These are phyloP conservation scores for Cromileptes altivelis DNA, from an alignment of 2,113 vertebrate species.

Conservation along the genomic window DNA sequence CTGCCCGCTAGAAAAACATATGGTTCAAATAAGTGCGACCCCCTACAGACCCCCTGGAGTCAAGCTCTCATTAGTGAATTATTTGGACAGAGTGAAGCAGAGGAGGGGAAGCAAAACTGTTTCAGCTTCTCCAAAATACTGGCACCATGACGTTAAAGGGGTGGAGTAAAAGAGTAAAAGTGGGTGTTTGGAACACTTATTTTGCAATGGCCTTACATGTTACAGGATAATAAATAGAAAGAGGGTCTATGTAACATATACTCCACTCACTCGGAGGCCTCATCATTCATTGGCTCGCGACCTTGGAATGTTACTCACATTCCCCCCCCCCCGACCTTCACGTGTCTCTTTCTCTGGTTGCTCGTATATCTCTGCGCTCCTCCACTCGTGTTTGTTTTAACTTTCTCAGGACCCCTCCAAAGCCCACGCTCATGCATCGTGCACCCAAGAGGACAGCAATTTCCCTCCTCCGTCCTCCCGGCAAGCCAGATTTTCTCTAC, in stretches of 20 bases:
- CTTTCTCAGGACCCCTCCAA: slow-evolving; percentile 79
- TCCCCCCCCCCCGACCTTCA: slow-evolving; percentile 63
- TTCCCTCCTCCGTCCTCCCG: slow-evolving; percentile 39
- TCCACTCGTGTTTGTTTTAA: slow-evolving; percentile 80
- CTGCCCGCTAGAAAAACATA: slow-evolving; percentile 74
- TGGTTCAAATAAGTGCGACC: slow-evolving; percentile 79
- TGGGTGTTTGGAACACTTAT: slow-evolving; percentile 28
- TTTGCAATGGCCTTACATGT: slow-evolving; percentile 9
- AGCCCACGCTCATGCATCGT: slow-evolving; percentile 63
- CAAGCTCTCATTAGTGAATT: slow-evolving; percentile 77
- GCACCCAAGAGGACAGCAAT: slow-evolving; percentile 71
- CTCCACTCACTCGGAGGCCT: slow-evolving; percentile 48
- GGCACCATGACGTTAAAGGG: slow-evolving; percentile 21
- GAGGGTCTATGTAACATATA: slow-evolving; percentile 67
- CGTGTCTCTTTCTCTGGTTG: slow-evolving; percentile 62
- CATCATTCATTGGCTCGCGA: slow-evolving; percentile 62
- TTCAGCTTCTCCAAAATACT: slow-evolving; percentile 46
- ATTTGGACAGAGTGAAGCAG: slow-evolving; percentile 59
- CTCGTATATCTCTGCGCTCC: slow-evolving; percentile 67
- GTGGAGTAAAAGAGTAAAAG: slow-evolving; percentile 14
- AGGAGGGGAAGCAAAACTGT: slow-evolving; percentile 33
- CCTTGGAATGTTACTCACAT: slow-evolving; percentile 75
- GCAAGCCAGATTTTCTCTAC: slow-evolving; percentile 55
- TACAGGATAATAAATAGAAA: slow-evolving; percentile 64
- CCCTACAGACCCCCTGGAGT: slow-evolving; percentile 71